Evolutionary conservation across 2,113 vertebrate species (phyloP).

Genomic region (Austrofundulus limnaeus): DNA sequence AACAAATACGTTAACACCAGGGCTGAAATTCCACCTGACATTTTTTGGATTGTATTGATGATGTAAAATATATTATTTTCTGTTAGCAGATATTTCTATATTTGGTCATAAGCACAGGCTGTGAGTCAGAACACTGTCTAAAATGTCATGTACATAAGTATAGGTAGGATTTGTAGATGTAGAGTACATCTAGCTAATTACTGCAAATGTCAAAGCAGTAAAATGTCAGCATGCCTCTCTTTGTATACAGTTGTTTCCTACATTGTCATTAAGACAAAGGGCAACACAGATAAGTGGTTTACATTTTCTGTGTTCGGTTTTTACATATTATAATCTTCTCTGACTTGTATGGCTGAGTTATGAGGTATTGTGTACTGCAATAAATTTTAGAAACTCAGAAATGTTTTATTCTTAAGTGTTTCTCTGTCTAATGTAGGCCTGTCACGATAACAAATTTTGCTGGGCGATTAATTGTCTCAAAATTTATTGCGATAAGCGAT

Average conservation of each 20-base stretch:
- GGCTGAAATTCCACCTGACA: conserved; percentile 35
- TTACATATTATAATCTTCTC: neutral
- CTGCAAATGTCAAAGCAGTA: neutral
- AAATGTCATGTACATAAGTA: conserved; percentile 7
- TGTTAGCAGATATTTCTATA: conserved; percentile 21
- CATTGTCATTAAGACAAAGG: neutral
- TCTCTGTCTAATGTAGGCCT: neutral
- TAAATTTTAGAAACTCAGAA: neutral
- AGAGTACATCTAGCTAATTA: neutral
- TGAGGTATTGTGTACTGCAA: neutral
- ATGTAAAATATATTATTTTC: conserved; percentile 32
- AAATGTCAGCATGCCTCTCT: neutral
- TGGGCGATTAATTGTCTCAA: no score
- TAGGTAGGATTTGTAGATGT: conserved; percentile 9
- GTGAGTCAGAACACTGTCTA: conserved; percentile 9
- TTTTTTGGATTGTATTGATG: conserved; percentile 24
- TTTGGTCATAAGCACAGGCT: neutral
- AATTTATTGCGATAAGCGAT: no score
- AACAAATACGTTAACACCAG: conserved; percentile 69
- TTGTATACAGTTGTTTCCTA: neutral
- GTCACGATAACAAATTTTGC: no score
- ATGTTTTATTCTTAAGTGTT: neutral
- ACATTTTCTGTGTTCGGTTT: neutral
- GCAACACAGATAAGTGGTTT: no score
- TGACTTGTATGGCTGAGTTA: neutral